Conservation (phyloP, 2,797 vertebrate genomes). For the Bradypodion ventrale region DNA sequence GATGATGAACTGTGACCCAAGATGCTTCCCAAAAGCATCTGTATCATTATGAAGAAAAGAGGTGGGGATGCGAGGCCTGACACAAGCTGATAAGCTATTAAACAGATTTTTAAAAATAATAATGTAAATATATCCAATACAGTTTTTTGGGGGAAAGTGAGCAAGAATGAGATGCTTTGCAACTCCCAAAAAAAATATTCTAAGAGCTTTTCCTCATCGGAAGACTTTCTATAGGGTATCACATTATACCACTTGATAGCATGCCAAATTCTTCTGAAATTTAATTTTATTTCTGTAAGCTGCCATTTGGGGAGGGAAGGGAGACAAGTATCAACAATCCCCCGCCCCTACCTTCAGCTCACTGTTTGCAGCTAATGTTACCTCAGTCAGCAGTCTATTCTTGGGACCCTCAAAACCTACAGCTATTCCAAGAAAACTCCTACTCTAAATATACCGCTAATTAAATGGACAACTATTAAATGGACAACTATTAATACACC, state of each 20-base stretch:
- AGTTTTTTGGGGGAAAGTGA: not conserved
- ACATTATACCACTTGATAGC: not conserved
- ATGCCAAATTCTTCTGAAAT: not conserved
- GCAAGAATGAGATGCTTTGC: not conserved
- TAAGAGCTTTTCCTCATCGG: not conserved
- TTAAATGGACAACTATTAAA: too few relatives aligned
- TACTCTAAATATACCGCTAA: too few relatives aligned
- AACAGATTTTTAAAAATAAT: too few relatives aligned
- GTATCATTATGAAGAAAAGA: too few relatives aligned
- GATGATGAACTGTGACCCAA: too few relatives aligned
- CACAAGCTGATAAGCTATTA: too few relatives aligned
- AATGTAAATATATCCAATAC: constrained; percentile 41
- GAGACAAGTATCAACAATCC: not conserved
- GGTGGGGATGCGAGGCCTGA: too few relatives aligned
- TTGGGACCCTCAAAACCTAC: too few relatives aligned
- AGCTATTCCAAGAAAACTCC: too few relatives aligned
- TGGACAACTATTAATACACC: not conserved
- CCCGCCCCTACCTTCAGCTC: too few relatives aligned
- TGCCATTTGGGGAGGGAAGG: not conserved
- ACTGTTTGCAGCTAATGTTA: too few relatives aligned
- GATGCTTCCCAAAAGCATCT: too few relatives aligned
- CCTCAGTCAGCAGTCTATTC: not conserved
- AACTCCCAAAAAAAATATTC: not conserved
- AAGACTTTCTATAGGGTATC: not conserved
- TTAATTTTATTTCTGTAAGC: not conserved